A percentile compares a stretch with the other conserved stretches of the same genome.
phyloP scores from a whole-genome alignment of 2,113 vertebrate genomes.

The Phalacrocorax brasilianus region DNA sequence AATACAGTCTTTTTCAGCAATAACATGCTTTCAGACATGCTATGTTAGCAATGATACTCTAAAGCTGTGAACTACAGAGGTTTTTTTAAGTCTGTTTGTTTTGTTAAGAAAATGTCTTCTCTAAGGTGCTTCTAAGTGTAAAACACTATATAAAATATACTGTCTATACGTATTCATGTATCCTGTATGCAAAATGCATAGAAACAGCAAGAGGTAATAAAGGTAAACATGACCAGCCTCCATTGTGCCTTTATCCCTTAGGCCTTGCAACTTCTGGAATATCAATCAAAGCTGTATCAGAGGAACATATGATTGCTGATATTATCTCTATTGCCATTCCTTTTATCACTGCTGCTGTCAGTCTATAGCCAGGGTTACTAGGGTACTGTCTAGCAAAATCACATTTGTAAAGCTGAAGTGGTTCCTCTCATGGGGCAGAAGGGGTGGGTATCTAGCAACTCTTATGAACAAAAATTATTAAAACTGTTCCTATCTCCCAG shows the following conservation, averaged over 20 bases:
- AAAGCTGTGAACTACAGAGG: neutral
- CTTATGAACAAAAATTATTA: neutral
- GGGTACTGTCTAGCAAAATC: neutral
- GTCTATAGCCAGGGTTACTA: neutral
- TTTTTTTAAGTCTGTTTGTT: neutral
- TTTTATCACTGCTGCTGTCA: neutral
- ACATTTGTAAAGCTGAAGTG: neutral
- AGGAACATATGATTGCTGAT: neutral
- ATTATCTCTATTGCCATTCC: neutral
- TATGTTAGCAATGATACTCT: neutral
- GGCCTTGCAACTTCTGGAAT: neutral
- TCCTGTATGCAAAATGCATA: neutral
- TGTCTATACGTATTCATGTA: neutral
- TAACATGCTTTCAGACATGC: neutral
- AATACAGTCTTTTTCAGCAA: neutral
- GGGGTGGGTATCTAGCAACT: neutral
- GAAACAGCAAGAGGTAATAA: neutral
- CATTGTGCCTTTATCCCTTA: neutral
- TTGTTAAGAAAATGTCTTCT: neutral
- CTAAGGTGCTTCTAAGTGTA: neutral
- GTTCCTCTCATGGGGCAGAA: neutral
- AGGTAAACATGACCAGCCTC: neutral
- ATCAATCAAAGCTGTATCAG: neutral
- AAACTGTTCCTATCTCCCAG: neutral
- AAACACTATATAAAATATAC: neutral